Evolutionary conservation across 1,140 invertebrate species (phyloP), one percentile per base, ranked within the genome.

Genomic region (Drosophila pallidifrons): DNA sequence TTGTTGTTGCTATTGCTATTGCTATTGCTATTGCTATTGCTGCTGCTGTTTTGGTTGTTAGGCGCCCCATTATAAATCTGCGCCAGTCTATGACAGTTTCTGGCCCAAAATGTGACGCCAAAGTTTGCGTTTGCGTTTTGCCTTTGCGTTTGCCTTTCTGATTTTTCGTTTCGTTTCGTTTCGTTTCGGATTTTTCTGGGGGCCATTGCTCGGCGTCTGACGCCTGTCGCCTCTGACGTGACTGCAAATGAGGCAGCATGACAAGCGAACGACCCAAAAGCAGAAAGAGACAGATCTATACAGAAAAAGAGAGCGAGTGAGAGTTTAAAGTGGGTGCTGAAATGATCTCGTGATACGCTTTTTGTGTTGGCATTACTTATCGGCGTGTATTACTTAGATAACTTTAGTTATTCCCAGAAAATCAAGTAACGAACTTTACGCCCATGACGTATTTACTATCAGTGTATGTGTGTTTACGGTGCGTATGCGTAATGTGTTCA

Each of bases 41-140:
- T 61, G 16, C 16, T 54, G 64, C 32, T 70, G 52, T 73, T 68
- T 65, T 59, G 61, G 74, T 82, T 89, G 74, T 74, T 82, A 79
- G 82, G 83, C 83, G 86, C 79, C 82, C 82, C 82, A 86, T 87
- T 87, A 86, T 87, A 86, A 86, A 86, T 86, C 79, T 86, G 79
- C 75, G 82, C 71, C 71, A 75, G 85, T 87, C 82, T 87, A 88
- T 87, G 82, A 87, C 82, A 88, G 82, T 88, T 88, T 87, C 65
- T 61, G 72, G 63, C 58, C 73, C 57, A 75, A 75, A 75, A 65
- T 65, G 68, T 71, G 67, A 71, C 73, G 67, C 73, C 67, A 71
- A 75, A 73, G 69, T 61, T 79, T 79, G 63, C 69, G 68, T 51
- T 75, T 72, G 59, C 35, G 30, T 32, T 38, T 38, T 72, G 59